Evolutionary conservation across 2,888 invertebrate species (phyloP).

Genomic region (Gasteruption jaculator): DNA sequence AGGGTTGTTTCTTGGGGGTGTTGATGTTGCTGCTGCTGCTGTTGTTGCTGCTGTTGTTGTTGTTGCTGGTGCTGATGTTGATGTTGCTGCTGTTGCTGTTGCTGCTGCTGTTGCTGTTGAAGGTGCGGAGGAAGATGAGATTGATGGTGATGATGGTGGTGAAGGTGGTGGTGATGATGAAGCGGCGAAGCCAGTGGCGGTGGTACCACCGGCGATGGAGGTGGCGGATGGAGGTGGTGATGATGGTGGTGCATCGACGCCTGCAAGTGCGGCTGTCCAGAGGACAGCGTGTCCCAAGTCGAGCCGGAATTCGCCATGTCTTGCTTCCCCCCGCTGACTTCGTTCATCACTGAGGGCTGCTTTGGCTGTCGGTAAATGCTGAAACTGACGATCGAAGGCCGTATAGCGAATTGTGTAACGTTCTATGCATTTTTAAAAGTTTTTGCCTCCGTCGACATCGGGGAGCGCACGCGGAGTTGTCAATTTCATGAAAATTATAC

Average conservation of each 20-base stretch:
- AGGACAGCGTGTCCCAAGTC: slow-evolving; percentile 49
- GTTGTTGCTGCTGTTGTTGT: slow-evolving; percentile 22
- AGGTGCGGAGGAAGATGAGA: slow-evolving; percentile 27
- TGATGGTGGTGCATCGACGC: slow-evolving; percentile 37
- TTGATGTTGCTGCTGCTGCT: slow-evolving; percentile 39
- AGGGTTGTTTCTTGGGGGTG: slow-evolving; percentile 39
- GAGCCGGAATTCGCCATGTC: slow-evolving; percentile 49
- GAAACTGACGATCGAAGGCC: no score
- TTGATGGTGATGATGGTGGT: slow-evolving; percentile 20
- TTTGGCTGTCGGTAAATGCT: no score
- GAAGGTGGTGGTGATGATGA: no score
- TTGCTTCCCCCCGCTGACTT: slow-evolving; percentile 50
- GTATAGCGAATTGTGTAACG: no score
- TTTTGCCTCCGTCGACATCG: no score
- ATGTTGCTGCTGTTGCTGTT: no score
- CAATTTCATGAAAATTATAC: no score
- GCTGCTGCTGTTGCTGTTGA: slow-evolving; percentile 40
- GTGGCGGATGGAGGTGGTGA: no score
- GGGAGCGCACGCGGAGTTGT: no score
- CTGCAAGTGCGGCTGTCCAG: slow-evolving; percentile 37
- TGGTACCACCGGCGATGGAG: no score
- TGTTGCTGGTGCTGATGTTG: slow-evolving; percentile 22
- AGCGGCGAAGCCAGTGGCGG: no score
- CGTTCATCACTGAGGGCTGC: slow-evolving; percentile 52
- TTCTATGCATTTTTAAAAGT: no score